A percentile compares a stretch with the other conserved stretches of the same genome.
These are phyloP conservation scores for Yoshiicerus persimilis DNA, from an alignment of 1,140 invertebrate genomes.

Conservation along the genomic window DNA sequence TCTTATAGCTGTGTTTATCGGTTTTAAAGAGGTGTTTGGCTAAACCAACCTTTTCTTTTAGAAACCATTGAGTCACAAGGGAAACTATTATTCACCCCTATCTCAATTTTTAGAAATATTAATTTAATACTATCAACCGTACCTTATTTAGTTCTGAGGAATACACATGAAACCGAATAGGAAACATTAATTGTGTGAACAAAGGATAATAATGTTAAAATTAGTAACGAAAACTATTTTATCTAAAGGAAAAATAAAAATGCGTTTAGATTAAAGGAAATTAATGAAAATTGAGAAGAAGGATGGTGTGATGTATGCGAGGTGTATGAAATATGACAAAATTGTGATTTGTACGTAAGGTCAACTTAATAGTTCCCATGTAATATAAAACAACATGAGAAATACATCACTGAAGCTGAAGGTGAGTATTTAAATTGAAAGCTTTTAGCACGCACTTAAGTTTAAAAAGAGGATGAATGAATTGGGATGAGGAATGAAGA, in stretches of 20 bases:
- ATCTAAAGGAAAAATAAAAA: neutral
- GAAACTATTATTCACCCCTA: no score
- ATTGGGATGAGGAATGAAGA: neutral
- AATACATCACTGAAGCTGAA: neutral
- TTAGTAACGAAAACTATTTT: no score
- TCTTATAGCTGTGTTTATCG: neutral
- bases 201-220: no score
- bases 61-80: neutral
- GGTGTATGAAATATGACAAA: no score
- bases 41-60: neutral
- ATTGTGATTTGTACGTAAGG: no score
- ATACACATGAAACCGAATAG: no score
- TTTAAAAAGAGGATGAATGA: neutral
- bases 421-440: neutral
- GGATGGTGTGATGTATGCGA: neutral
- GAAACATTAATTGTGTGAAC: no score
- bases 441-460: slow-evolving; percentile 26
- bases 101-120: no score
- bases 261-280: neutral
- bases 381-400: neutral
- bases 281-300: neutral
- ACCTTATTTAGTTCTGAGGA: no score
- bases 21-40: neutral
- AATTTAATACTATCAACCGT: no score
- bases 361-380: neutral